Conservation (phyloP, 2,888 invertebrate genomes). For the Siphlonurus alternatus region DNA sequence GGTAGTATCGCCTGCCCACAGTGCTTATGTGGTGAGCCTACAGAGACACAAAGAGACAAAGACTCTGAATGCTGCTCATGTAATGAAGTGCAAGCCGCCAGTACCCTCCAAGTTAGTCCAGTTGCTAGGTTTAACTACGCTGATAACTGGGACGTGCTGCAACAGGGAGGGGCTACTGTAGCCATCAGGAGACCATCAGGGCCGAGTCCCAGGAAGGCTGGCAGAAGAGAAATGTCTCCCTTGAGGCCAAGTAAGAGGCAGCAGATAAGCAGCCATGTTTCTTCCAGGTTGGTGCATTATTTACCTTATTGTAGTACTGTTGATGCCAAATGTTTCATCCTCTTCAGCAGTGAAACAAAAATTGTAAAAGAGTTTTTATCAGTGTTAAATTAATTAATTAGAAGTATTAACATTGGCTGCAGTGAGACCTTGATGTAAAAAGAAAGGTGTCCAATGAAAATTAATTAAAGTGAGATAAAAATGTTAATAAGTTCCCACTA, state of each 20-base stretch:
- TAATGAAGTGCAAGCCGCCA: neutral
- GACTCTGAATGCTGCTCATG: neutral
- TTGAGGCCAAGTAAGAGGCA: neutral
- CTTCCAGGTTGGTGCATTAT: neutral
- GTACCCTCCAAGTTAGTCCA: neutral
- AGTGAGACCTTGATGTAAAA: no score
- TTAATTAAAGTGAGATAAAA: no score
- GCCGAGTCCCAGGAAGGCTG: neutral
- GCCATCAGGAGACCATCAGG: neutral
- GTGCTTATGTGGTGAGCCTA: neutral
- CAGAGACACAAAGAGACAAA: neutral
- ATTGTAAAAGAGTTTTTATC: no score
- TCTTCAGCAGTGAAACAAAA: no score
- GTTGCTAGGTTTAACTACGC: constrained; percentile 4
- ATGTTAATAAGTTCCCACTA: no score
- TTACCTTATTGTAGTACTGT: no score
- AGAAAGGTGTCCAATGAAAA: no score
- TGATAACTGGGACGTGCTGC: constrained; percentile 8
- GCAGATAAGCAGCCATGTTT: neutral
- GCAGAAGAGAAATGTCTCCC: neutral
- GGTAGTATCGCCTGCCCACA: neutral
- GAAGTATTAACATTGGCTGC: no score
- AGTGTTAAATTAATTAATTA: no score
- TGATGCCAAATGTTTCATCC: no score
- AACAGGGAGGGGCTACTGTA: neutral